Percentiles rank a stretch among this genome's conserved stretches.
These are phyloP conservation scores for Sebastolobus altivelis DNA, from an alignment of 2,797 vertebrate genomes.

Conservation along the genomic window DNA sequence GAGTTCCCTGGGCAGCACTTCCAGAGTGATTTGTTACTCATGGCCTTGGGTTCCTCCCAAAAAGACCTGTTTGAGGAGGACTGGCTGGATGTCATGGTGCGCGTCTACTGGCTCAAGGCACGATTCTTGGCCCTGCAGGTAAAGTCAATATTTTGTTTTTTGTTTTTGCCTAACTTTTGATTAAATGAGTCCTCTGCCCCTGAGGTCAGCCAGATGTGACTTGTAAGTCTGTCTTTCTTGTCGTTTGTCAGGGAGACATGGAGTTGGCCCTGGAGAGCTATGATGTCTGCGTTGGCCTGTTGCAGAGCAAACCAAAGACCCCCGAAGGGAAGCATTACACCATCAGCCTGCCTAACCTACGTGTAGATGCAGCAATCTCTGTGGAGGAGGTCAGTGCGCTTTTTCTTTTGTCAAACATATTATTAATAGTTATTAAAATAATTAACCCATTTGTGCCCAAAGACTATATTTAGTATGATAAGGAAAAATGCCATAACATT, in stretches of 20 bases:
- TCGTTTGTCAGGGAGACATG: constrained; percentile 92
- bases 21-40: constrained; percentile 91
- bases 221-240: background rate
- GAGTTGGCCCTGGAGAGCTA: constrained; percentile 96
- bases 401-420: background rate
- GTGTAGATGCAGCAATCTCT: constrained; percentile 91
- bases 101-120: constrained; percentile 97
- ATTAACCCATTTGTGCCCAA: too few species aligned
- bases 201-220: background rate
- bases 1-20: constrained; percentile 92
- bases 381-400: constrained; percentile 90
- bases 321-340: constrained; percentile 79
- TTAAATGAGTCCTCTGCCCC: background rate
- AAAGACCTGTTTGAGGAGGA: constrained; percentile 91
- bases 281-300: constrained; percentile 92
- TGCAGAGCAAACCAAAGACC: constrained; percentile 86
- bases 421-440: background rate
- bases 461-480: too few species aligned
- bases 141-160: constrained; percentile 2
- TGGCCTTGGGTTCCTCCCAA: constrained; percentile 93
- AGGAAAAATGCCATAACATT: too few species aligned
- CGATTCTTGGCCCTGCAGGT: constrained; percentile 94
- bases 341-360: constrained; percentile 92
- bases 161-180: background rate
- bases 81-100: constrained; percentile 93